phyloP scores from a whole-genome alignment of 2,797 vertebrate species.

The Falco naumanni region DNA sequence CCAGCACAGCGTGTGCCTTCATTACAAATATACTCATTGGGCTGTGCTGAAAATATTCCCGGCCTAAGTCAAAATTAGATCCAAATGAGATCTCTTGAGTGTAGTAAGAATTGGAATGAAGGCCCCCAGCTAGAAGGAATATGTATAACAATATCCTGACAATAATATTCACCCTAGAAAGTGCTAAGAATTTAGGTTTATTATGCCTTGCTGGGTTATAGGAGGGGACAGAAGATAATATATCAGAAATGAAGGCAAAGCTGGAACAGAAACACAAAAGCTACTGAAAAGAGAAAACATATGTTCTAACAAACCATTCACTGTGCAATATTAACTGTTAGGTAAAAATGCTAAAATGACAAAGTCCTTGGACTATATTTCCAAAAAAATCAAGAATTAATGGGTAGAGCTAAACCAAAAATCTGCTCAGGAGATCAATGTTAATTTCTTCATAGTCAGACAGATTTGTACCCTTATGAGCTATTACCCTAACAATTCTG shows the following conservation, averaged over 20 bases:
- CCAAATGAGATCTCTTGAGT: conserved; percentile 47
- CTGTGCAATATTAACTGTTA: background rate
- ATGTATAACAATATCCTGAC: conserved; percentile 31
- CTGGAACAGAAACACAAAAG: background rate
- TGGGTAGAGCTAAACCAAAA: background rate
- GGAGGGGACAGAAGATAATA: background rate
- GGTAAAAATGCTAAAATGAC: background rate
- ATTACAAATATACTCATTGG: background rate
- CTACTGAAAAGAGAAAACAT: background rate
- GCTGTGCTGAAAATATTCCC: conserved; percentile 5
- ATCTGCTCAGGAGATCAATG: background rate
- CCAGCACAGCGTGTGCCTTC: background rate
- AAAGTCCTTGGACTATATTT: background rate
- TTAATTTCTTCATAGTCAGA: background rate
- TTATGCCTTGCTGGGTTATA: background rate
- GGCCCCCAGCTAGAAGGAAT: background rate
- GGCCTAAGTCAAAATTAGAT: conserved; percentile 32
- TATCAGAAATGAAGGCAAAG: conserved; percentile 4
- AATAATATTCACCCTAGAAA: conserved; percentile 30
- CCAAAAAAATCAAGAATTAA: background rate
- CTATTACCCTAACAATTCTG: background rate
- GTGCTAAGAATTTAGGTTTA: conserved; percentile 34
- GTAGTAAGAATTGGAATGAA: conserved; percentile 14
- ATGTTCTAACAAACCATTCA: background rate
- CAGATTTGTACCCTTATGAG: background rate